phyloP scores from a whole-genome alignment of 2,797 vertebrate genomes.

The Silurus lanzhouensis region DNA sequence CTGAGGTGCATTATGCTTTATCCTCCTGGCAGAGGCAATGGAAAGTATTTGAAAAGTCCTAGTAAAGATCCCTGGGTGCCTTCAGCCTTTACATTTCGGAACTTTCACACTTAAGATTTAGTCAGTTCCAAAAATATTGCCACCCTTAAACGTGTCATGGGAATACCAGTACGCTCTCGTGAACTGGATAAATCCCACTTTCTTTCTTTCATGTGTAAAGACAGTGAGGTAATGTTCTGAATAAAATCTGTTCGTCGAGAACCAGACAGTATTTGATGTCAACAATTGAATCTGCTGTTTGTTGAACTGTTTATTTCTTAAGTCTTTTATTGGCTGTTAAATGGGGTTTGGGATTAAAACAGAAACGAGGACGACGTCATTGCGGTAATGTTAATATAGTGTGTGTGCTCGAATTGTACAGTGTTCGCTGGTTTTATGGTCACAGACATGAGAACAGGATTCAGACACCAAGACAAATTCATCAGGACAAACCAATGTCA shows the following conservation, averaged over 20 bases:
- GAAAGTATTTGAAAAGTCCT: background rate
- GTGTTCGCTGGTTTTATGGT: background rate
- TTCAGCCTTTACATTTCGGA: background rate
- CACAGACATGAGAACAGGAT: background rate
- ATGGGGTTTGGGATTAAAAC: background rate
- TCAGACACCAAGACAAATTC: background rate
- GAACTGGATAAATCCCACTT: background rate
- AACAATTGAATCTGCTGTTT: conserved; percentile 1
- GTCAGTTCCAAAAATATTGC: background rate
- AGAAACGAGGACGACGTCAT: background rate
- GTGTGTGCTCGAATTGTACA: background rate
- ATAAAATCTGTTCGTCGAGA: background rate
- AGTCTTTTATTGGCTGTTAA: background rate
- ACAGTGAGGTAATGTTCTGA: background rate
- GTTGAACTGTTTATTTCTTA: background rate
- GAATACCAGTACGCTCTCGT: background rate
- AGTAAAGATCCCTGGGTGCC: background rate
- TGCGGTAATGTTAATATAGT: background rate
- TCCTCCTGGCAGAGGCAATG: background rate
- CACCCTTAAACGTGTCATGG: background rate
- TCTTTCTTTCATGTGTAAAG: background rate
- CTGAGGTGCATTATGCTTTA: too few relatives aligned
- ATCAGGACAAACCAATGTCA: background rate
- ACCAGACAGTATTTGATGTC: conserved; percentile 22
- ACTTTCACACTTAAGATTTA: background rate